Base-by-base conservation (phyloP, 2,888 invertebrate genomes). In the Melinaea marsaeus region DNA sequence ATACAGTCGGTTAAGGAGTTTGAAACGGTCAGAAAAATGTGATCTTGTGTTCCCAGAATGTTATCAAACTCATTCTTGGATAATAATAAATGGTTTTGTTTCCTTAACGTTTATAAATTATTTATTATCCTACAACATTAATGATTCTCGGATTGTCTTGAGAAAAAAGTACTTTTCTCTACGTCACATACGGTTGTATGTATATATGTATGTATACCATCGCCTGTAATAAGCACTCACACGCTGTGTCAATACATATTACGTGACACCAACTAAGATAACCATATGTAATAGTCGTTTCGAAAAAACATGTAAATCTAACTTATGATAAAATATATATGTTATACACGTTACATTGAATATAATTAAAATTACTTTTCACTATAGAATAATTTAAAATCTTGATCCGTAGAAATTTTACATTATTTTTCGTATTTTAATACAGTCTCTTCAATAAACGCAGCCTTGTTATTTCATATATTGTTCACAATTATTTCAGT, bases 131-230 rank as follows among this genome's bases (percentile, higher is more conserved):
- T 32, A 51, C 7, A 32, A 51, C 32, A 51, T 51, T n/a, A 32
- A 2, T 11, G 32, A 51, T 51, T 51, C 51, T 32, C 32, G 9
- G 22, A 9, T 51, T 51, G 11, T 51, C 51, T 32, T 9, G 11
- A 32, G 32, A 4, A 32, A 32, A 11, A 51, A 5, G 4, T 6
- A 11, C 73, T 76, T 76, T 71, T 74, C 79, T 78, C 67, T 71
- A 62, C 73, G 79, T 79, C 78, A 79, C 70, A 68, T 70, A 69
- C 75, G n/a, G n/a, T n/a, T n/a, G n/a, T n/a, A n/a, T n/a, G n/a
- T n/a, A n/a, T n/a, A n/a, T n/a, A n/a, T n/a, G n/a, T n/a, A n/a
- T n/a, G n/a, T n/a, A n/a, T n/a, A n/a, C 67, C 68, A 62, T 69
- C 58, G 47, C 61, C 61, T 59, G 66, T 65, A 64, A 63, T 69